These are phyloP conservation scores for Orycteropus afer DNA, from an alignment of 2,113 vertebrate genomes.

Conservation along the genomic window DNA sequence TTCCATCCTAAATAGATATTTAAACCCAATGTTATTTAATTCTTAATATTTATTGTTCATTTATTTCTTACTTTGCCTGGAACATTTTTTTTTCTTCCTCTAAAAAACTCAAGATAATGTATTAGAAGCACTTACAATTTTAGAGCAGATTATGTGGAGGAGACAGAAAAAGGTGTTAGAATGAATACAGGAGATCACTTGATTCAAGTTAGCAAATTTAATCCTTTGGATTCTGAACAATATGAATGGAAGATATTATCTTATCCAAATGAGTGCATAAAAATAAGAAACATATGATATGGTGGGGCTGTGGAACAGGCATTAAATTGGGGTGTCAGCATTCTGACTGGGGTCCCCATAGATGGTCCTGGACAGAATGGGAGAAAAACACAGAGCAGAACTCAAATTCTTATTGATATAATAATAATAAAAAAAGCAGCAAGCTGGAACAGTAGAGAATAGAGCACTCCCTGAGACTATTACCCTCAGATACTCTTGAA, in stretches of 20 bases:
- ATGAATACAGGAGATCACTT: background rate
- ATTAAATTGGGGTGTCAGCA: background rate
- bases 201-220: background rate
- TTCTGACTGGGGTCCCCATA: background rate
- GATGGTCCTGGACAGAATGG: background rate
- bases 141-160: background rate
- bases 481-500: background rate
- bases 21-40: constrained; percentile 17
- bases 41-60: background rate
- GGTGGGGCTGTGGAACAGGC: background rate
- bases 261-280: background rate
- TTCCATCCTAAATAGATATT: constrained; percentile 11
- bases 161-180: background rate
- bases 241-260: background rate
- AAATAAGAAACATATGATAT: background rate
- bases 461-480: background rate
- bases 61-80: background rate
- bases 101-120: background rate
- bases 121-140: background rate
- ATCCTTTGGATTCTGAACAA: background rate
- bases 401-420: background rate
- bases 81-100: background rate
- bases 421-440: too few species aligned
- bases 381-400: background rate
- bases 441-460: too few species aligned